Evolutionary conservation across 2,113 vertebrate species (phyloP), one percentile per base, ranked within the genome.

Genomic region (Capreolus pygargus): DNA sequence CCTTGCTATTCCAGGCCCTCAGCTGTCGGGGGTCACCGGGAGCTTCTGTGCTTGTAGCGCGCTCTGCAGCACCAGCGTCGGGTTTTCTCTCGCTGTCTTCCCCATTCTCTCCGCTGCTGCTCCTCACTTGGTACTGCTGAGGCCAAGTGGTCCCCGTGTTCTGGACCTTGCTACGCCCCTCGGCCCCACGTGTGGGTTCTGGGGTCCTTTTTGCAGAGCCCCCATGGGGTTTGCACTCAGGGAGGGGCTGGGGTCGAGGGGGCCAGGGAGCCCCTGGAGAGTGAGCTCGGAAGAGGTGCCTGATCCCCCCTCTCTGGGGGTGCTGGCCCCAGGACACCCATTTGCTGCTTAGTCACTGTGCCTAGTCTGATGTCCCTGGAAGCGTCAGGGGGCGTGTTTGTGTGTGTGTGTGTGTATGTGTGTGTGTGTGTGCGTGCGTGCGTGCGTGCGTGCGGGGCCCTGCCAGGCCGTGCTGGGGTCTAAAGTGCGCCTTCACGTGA

Each of bases 291-390:
- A 78, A 86, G 86, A 78, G 27, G 64, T 21, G 16, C 85, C 82
- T 12, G 5, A n/a, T 25, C 86, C 6, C 33, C 52, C 82, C 58
- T 19, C 23, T 90, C 74, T 39, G 87, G 79, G 45, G 83, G 23
- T 21, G 9, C 55, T n/a, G 79, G 86, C 87, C 84, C 43, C 21
- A 15, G 61, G 90, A 84, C 36, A 50, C 84, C 92, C 86, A 67
- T 15, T 91, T 98, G 98, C 98, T 98, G 98, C 98, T 97, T 97
- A 94, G 95, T 98, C 8, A 86, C 97, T 92, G 98, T 98, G 98
- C 98, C 98, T 98, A 79, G 70, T 94, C 74, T 92, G 25, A 36
- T 47, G 21, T 58, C 87, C 91, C 95, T 81, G 28, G 57, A 45
- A 25, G 70, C 36, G 27, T 52, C 0, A 4, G 83, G 12, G 33